phyloP scores from a whole-genome alignment of 2,113 vertebrate genomes.

The Seriola dumerili region DNA sequence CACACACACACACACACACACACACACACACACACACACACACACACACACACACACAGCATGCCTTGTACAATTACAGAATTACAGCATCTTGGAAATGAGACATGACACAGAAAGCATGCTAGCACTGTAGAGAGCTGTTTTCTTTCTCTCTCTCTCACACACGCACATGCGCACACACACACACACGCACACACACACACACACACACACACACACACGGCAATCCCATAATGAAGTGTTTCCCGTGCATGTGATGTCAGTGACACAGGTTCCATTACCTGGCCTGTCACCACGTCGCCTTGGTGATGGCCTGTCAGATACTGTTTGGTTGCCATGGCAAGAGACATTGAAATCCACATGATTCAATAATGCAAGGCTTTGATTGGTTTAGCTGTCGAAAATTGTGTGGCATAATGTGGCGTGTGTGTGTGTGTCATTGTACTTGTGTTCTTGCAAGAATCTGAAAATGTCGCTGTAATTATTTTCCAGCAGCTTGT shows the following conservation, averaged over 20 bases:
- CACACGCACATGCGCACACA: conserved; percentile 21
- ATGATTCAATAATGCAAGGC: conserved; percentile 50
- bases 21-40: not conserved
- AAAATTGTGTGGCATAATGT: conserved; percentile 9
- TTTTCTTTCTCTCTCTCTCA: conserved; percentile 33
- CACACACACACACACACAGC: not conserved
- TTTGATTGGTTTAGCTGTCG: conserved; percentile 51
- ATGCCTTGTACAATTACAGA: conserved; percentile 78
- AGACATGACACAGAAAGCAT: conserved; percentile 78
- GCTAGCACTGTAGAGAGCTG: conserved; percentile 35
- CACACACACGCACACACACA: conserved; percentile 42
- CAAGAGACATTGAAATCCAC: conserved; percentile 62
- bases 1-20: conserved; percentile 12
- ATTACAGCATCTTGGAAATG: conserved; percentile 77
- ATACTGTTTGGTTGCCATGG: conserved; percentile 67
- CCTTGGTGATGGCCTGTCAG: conserved; percentile 69
- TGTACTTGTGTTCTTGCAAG: not conserved
- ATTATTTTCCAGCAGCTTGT: not conserved
- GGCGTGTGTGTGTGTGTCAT: not conserved
- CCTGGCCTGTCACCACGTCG: conserved; percentile 71
- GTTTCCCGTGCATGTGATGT: conserved; percentile 53
- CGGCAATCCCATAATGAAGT: conserved; percentile 61
- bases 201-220: conserved; percentile 33
- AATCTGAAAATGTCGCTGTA: not conserved
- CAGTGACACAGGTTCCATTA: conserved; percentile 81